phyloP scores from a whole-genome alignment of 2,113 vertebrate species.

The Proteles cristata region DNA sequence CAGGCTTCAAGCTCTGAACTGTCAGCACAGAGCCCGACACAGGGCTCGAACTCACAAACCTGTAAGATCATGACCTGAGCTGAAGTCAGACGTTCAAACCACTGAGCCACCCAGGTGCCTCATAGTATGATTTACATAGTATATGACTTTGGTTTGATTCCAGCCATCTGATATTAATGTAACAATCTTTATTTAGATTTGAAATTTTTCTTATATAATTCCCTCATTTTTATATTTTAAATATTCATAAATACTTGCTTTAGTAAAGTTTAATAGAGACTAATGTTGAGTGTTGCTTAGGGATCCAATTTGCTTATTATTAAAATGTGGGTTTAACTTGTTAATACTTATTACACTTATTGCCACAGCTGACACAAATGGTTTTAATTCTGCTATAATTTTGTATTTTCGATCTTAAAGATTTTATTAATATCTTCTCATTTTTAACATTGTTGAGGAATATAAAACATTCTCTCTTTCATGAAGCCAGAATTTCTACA shows the following conservation, averaged over 20 bases:
- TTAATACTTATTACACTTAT: neutral
- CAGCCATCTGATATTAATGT: neutral
- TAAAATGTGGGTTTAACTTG: neutral
- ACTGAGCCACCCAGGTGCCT: no score
- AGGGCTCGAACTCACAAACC: no score
- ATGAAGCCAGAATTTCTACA: neutral
- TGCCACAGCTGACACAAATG: neutral
- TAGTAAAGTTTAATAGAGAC: neutral
- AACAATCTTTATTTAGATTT: neutral
- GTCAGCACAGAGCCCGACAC: no score
- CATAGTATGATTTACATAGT: neutral
- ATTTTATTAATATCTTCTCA: neutral
- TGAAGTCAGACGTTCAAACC: no score
- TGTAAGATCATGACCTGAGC: no score
- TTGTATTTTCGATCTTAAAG: neutral
- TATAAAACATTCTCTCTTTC: neutral
- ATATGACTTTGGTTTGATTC: neutral
- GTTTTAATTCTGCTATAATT: neutral
- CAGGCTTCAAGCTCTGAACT: no score
- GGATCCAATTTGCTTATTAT: neutral
- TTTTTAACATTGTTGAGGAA: neutral
- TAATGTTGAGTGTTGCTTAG: neutral
- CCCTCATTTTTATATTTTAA: neutral
- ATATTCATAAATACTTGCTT: neutral
- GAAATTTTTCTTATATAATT: neutral